Conservation (phyloP, 2,888 invertebrate genomes). For the Mylabris sibirica region DNA sequence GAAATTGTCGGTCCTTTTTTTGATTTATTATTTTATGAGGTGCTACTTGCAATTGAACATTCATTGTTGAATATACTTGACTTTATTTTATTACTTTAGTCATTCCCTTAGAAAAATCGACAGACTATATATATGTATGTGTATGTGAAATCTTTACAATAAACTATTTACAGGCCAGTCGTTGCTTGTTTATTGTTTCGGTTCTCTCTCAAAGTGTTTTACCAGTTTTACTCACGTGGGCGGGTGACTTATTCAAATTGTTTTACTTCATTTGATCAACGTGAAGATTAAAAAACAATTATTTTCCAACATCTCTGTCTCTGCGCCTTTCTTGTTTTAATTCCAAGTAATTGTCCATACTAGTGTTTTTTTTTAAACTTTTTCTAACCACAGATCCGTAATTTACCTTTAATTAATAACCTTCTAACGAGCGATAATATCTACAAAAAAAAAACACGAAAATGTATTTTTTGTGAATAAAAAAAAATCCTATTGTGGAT, state of each 20-base stretch:
- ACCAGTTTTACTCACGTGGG: constrained; percentile 46
- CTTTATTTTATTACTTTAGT: no score
- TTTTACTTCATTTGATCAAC: background rate
- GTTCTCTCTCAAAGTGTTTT: constrained; percentile 42
- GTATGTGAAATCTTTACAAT: constrained; percentile 18
- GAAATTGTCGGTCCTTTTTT: no score
- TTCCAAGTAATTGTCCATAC: background rate
- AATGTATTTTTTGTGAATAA: no score
- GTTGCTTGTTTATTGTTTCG: constrained; percentile 41
- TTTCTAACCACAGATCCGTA: no score
- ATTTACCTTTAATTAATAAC: no score
- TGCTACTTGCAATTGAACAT: no score
- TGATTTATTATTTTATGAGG: no score
- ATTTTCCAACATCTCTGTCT: background rate
- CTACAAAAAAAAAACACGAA: no score
- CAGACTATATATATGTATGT: background rate
- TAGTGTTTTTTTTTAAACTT: background rate
- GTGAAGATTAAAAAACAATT: background rate
- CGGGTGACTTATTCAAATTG: constrained; percentile 22
- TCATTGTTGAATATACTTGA: no score
- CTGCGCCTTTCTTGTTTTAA: background rate
- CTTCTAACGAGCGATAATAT: no score
- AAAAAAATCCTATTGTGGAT: no score
- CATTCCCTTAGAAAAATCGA: no score
- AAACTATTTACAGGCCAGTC: constrained; percentile 37